Percentiles rank a stretch among this genome's conserved stretches.
phyloP scores from a whole-genome alignment of 2,113 vertebrate genomes.

The Pycnonotus jocosus region DNA sequence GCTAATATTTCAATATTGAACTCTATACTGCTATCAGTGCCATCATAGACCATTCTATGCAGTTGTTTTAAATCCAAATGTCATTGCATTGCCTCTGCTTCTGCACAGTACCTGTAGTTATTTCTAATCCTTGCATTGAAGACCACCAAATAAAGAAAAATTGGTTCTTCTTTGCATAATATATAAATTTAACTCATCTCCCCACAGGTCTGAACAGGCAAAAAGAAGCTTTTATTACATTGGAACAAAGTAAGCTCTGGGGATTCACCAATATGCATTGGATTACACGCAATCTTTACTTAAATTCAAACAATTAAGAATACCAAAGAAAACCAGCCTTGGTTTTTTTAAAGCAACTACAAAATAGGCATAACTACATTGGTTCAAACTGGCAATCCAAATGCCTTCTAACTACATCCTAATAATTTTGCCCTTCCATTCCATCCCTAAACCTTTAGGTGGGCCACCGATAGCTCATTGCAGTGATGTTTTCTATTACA shows the following conservation, averaged over 20 bases:
- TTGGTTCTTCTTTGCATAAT: neutral
- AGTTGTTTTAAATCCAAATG: neutral
- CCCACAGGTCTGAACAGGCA: neutral
- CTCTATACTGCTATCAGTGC: constrained; percentile 2
- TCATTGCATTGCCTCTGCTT: neutral
- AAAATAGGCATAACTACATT: neutral
- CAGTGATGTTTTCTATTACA: neutral
- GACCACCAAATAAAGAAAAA: neutral
- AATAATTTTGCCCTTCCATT: neutral
- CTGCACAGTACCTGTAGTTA: neutral
- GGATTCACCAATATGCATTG: neutral
- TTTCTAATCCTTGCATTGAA: neutral
- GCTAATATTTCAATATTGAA: constrained; percentile 68
- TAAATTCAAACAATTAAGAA: neutral
- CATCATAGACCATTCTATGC: neutral
- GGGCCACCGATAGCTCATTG: neutral
- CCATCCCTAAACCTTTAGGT: neutral
- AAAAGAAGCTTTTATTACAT: neutral
- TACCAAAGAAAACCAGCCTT: neutral
- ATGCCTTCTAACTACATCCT: neutral
- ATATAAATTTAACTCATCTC: neutral
- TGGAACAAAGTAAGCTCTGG: neutral
- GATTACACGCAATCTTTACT: neutral
- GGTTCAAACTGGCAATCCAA: neutral
- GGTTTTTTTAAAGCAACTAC: neutral